Conservation (phyloP, 1,140 invertebrate species). For the Holotrichia oblita region DNA sequence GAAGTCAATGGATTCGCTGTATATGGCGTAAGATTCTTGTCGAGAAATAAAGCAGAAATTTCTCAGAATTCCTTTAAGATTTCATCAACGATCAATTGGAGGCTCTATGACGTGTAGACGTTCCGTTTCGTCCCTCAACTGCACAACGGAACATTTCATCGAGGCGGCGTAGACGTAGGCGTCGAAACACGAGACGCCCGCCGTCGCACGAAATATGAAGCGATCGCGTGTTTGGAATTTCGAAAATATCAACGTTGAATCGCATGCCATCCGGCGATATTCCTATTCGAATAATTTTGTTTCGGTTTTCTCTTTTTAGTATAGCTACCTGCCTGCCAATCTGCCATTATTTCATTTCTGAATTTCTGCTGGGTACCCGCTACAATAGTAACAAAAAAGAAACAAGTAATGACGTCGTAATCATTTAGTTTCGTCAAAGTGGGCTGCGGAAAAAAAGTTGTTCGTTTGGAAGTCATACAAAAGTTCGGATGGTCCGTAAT, state of each 20-base stretch:
- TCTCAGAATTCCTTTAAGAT: too few species aligned
- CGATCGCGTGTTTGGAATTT: background rate
- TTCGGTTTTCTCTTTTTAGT: background rate
- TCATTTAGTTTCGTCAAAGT: too few species aligned
- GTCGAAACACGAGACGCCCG: conserved; percentile 13
- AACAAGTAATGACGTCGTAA: too few species aligned
- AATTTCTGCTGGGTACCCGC: too few species aligned
- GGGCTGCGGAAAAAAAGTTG: too few species aligned
- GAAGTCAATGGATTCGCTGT: too few species aligned
- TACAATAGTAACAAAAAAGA: too few species aligned
- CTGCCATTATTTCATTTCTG: too few species aligned
- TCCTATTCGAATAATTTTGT: background rate
- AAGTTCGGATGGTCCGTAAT: background rate
- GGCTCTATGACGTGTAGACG: background rate
- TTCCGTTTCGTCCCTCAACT: background rate
- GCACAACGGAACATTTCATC: background rate
- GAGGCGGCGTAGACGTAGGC: background rate
- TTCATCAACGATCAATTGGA: background rate
- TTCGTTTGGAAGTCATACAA: background rate
- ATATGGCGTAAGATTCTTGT: too few species aligned
- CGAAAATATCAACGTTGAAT: background rate
- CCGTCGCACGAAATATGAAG: conserved; percentile 29
- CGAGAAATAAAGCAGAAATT: too few species aligned
- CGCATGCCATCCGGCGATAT: conserved; percentile 13
- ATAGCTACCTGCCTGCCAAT: too few species aligned